A percentile compares a stretch with the other conserved stretches of the same genome.
These are phyloP conservation scores for Heteromormyrus szaboi DNA, from an alignment of 2,797 vertebrate genomes.

Conservation along the genomic window DNA sequence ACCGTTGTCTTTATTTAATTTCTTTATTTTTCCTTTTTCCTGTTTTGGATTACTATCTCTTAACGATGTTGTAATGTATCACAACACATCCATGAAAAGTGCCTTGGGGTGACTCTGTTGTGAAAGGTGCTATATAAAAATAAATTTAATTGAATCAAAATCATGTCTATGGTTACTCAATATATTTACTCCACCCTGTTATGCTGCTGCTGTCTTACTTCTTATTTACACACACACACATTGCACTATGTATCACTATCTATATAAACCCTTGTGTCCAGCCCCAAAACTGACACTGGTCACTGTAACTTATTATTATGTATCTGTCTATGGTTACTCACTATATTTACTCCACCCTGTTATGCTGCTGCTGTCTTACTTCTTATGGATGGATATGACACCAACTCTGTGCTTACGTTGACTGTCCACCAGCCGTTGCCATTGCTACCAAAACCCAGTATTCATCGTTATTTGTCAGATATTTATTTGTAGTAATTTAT, in stretches of 20 bases:
- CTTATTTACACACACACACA: too few relatives aligned
- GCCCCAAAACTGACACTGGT: too few relatives aligned
- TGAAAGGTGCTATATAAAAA: background rate
- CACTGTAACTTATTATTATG: too few relatives aligned
- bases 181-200: background rate
- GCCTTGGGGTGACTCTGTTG: background rate
- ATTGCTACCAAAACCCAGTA: background rate
- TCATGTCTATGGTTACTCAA: background rate
- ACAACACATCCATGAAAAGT: background rate
- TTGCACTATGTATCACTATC: too few relatives aligned
- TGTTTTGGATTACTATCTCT: background rate
- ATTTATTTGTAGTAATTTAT: background rate
- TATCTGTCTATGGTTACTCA: too few relatives aligned
- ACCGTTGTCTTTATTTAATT: background rate
- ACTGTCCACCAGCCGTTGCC: background rate
- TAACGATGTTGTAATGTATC: background rate
- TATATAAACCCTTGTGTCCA: too few relatives aligned
- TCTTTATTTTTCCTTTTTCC: background rate
- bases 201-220: background rate
- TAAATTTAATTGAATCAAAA: background rate
- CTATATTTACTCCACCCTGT: too few relatives aligned
- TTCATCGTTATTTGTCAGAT: background rate
- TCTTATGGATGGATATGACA: background rate
- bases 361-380: too few relatives aligned
- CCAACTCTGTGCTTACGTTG: background rate